Conservation (phyloP, 2,113 vertebrate genomes). For the Xenopus laevis region DNA sequence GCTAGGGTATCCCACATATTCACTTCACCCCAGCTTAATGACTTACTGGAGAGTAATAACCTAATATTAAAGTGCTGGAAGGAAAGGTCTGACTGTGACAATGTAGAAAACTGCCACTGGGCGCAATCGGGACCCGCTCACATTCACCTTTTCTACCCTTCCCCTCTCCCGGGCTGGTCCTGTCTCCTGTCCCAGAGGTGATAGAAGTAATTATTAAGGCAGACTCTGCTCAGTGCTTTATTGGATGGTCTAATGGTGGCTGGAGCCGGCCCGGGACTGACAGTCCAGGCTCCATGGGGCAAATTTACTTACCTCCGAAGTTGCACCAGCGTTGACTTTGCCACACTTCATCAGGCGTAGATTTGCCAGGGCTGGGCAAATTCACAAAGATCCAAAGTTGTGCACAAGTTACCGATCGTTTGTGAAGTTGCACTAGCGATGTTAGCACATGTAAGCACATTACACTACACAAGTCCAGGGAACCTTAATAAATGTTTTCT, state of each 20-base stretch:
- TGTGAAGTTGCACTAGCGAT: too few relatives aligned
- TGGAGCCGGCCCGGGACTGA: conserved; percentile 60
- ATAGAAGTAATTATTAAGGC: conserved; percentile 18
- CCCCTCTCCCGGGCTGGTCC: conserved; percentile 10
- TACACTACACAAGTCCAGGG: too few relatives aligned
- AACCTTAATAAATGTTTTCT: too few relatives aligned
- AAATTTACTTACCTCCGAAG: too few relatives aligned
- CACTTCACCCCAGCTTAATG: conserved; percentile 25
- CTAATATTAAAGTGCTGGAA: too few relatives aligned
- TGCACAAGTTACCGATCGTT: too few relatives aligned
- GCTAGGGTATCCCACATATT: conserved; percentile 38
- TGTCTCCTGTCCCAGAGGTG: conserved; percentile 16
- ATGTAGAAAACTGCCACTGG: conserved; percentile 50
- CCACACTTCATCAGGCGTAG: too few relatives aligned
- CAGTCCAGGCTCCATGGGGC: conserved; percentile 63
- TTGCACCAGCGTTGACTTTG: too few relatives aligned
- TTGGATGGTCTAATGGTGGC: conserved; percentile 56
- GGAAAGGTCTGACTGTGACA: conserved; percentile 19
- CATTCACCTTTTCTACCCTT: conserved; percentile 12
- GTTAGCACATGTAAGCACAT: too few relatives aligned
- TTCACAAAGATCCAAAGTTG: too few relatives aligned
- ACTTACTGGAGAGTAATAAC: too few relatives aligned
- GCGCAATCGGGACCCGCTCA: conserved; percentile 20
- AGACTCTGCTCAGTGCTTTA: conserved; percentile 44
- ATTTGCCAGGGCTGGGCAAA: too few relatives aligned